phyloP scores from a whole-genome alignment of 2,888 invertebrate species.

The Mellilla xanthometata region DNA sequence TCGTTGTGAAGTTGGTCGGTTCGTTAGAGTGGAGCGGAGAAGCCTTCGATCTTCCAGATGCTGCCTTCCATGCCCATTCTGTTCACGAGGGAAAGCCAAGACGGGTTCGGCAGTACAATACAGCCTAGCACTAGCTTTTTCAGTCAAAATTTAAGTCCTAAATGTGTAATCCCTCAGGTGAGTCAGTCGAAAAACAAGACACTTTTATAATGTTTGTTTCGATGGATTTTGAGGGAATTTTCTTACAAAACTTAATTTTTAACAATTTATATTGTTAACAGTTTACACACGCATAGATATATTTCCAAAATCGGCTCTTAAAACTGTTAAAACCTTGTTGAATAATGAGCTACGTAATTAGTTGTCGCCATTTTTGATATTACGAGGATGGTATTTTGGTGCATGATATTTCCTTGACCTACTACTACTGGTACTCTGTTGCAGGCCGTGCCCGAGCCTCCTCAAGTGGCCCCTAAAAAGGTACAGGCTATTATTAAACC shows the following conservation, averaged over 20 bases:
- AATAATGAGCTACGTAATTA: slow-evolving; percentile 30
- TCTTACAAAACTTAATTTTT: slow-evolving; percentile 8
- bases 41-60: slow-evolving; percentile 59
- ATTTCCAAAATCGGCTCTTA: neutral
- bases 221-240: slow-evolving; percentile 1
- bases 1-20: slow-evolving; percentile 49
- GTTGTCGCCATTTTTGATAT: slow-evolving; percentile 51
- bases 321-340: slow-evolving; percentile 1
- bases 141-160: slow-evolving; percentile 51
- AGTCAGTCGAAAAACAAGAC: slow-evolving; percentile 43
- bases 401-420: slow-evolving; percentile 39
- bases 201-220: slow-evolving; percentile 1
- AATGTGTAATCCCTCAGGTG: slow-evolving; percentile 60
- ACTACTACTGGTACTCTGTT: slow-evolving; percentile 33
- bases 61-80: slow-evolving; percentile 80
- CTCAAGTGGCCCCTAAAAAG: slow-evolving; percentile 40
- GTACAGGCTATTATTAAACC: slow-evolving; percentile 45
- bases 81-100: slow-evolving; percentile 74
- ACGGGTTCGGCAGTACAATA: slow-evolving; percentile 76
- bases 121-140: slow-evolving; percentile 70
- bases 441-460: slow-evolving; percentile 44
- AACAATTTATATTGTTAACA: neutral
- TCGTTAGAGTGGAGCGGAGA: slow-evolving; percentile 30
- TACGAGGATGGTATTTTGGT: slow-evolving; percentile 28
- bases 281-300: neutral